Conservation (phyloP, 2,888 invertebrate species). For the Temnothorax unifasciatus region DNA sequence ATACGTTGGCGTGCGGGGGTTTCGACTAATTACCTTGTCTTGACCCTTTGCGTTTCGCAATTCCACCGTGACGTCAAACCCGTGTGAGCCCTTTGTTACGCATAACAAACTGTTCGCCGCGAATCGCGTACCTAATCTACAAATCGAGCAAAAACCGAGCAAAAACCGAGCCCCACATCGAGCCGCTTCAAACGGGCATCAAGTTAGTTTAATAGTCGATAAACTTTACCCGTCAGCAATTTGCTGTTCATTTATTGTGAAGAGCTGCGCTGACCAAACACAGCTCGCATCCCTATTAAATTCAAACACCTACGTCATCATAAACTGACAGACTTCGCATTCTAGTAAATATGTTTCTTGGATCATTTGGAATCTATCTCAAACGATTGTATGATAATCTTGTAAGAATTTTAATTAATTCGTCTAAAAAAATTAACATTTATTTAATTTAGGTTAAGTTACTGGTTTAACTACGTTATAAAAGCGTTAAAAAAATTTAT, state of each 20-base stretch:
- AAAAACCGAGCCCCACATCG: background rate
- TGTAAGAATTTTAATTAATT: background rate
- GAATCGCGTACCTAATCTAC: conserved; percentile 2
- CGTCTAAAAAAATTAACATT: background rate
- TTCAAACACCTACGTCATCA: background rate
- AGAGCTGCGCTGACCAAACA: background rate
- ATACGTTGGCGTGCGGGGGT: background rate
- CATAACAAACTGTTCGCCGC: conserved; percentile 2
- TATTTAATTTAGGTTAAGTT: background rate
- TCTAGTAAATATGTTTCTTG: background rate
- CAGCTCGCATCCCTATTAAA: background rate
- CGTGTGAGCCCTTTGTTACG: conserved; percentile 5
- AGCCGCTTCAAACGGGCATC: background rate
- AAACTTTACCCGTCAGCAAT: conserved; percentile 9
- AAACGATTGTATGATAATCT: background rate
- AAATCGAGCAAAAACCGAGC: conserved; percentile 1
- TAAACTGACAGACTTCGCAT: background rate
- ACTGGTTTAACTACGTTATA: background rate
- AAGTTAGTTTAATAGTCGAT: conserved; percentile 35
- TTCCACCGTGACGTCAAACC: conserved; percentile 36
- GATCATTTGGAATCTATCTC: background rate
- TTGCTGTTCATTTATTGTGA: background rate
- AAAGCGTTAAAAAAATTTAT: background rate
- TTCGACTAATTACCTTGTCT: conserved; percentile 32
- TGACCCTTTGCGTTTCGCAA: conserved; percentile 8